Conservation (phyloP, 1,140 invertebrate species). For the Drosophila suzukii region DNA sequence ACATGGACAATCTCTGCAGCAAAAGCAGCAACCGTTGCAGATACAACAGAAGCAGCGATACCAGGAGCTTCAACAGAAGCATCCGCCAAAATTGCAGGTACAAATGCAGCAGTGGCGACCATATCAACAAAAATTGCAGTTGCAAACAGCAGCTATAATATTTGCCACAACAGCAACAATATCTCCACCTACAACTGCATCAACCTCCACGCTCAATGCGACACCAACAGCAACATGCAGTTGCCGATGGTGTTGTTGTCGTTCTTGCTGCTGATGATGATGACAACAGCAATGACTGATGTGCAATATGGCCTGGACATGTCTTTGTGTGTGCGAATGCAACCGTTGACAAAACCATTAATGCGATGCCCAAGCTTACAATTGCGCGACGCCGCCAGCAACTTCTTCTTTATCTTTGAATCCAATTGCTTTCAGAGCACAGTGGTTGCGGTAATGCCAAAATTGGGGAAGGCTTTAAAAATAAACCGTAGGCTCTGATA, state of each 20-base stretch:
- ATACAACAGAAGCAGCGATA: not conserved
- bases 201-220: not conserved
- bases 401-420: constrained; percentile 21
- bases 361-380: constrained; percentile 55
- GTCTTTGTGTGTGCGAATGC: constrained; percentile 15
- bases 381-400: constrained; percentile 30
- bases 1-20: constrained; percentile 5
- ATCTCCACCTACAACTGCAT: not conserved
- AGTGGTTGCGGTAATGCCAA: not conserved
- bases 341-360: constrained; percentile 59
- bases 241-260: constrained; percentile 34
- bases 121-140: not conserved
- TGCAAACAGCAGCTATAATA: not conserved
- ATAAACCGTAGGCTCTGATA: no score
- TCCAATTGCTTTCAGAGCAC: constrained; percentile 2
- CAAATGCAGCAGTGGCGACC: not conserved
- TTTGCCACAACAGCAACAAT: not conserved
- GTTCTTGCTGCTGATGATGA: constrained; percentile 52
- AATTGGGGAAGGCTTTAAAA: no score
- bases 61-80: not conserved
- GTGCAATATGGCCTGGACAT: constrained; percentile 2
- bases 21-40: not conserved
- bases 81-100: not conserved
- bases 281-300: constrained; percentile 57
- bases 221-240: constrained; percentile 53